These are phyloP conservation scores for Darevskia nairensis DNA, from an alignment of 2,797 vertebrate genomes.

Conservation along the genomic window DNA sequence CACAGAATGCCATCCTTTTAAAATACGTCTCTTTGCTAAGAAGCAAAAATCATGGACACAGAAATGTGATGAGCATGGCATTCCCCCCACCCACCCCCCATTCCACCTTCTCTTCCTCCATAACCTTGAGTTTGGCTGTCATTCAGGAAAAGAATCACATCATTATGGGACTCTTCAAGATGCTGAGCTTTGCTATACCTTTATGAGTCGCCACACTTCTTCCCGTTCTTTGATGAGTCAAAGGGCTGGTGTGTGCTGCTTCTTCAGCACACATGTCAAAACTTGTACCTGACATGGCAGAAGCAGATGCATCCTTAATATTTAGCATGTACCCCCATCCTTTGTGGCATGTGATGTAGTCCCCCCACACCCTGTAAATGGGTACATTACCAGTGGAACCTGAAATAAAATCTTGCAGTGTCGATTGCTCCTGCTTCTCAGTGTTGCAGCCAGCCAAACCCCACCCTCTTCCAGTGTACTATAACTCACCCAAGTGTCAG, in stretches of 20 bases:
- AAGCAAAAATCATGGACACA: not conserved
- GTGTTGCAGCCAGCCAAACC: too few relatives aligned
- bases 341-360: not conserved
- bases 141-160: constrained; percentile 36
- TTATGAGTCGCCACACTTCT: fast-evolving
- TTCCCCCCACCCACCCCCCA: not conserved
- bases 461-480: too few relatives aligned
- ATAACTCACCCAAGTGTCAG: too few relatives aligned
- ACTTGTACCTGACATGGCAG: not conserved
- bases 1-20: not conserved
- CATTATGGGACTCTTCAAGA: constrained; percentile 32
- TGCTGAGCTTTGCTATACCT: fast-evolving
- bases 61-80: constrained; percentile 3
- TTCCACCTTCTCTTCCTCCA: constrained; percentile 28
- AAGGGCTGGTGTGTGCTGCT: not conserved
- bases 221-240: not conserved
- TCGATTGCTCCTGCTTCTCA: too few relatives aligned
- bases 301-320: not conserved
- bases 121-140: constrained; percentile 31
- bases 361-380: not conserved
- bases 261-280: not conserved
- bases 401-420: too few relatives aligned
- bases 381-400: too few relatives aligned
- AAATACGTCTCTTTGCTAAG: not conserved
- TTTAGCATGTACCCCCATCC: not conserved